Evolutionary conservation across 2,113 vertebrate genomes (phyloP).

Genomic region (Phalacrocorax pelagicus): DNA sequence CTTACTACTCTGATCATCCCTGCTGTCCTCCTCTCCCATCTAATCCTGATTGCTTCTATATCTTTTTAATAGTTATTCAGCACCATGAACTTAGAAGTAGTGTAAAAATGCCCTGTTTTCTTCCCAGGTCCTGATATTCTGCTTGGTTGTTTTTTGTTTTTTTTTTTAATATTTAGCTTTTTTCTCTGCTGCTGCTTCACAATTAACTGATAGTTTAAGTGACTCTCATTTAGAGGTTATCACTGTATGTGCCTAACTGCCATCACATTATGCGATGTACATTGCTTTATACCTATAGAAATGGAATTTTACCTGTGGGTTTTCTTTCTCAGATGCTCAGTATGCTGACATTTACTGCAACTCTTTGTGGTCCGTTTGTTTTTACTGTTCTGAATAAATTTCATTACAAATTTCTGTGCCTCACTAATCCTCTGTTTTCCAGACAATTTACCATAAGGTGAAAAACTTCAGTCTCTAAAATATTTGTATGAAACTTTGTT

Average conservation of each 20-base stretch:
- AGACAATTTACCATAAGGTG: not conserved
- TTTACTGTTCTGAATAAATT: not conserved
- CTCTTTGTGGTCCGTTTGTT: not conserved
- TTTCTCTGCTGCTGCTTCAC: not conserved
- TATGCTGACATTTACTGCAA: not conserved
- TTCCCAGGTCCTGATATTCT: not conserved
- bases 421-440: not conserved
- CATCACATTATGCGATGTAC: not conserved
- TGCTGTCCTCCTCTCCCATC: not conserved
- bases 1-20: not conserved
- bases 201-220: not conserved
- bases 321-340: not conserved
- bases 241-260: not conserved
- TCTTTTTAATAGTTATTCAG: not conserved
- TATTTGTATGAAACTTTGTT: not conserved
- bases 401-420: not conserved
- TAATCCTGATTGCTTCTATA: not conserved
- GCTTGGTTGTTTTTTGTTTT: not conserved
- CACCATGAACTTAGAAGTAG: not conserved
- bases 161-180: not conserved
- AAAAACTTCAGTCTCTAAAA: not conserved
- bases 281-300: not conserved
- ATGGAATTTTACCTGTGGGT: not conserved
- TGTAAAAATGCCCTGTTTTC: not conserved
- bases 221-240: not conserved